phyloP scores from a whole-genome alignment of 1,140 invertebrate species.

The Pseudomyrmex dendroicus region DNA sequence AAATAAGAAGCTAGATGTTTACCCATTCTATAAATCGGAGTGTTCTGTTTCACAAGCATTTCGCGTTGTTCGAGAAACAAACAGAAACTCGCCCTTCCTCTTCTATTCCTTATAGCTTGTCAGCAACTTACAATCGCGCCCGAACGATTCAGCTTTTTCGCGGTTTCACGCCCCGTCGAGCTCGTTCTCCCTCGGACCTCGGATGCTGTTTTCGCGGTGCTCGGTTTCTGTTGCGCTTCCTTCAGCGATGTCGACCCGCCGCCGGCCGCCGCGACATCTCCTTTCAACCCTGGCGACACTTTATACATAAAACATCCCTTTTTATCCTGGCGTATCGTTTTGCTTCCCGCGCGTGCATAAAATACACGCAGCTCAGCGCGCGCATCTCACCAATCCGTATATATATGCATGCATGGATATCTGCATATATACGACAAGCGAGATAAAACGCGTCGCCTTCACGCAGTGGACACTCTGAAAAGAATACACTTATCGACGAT shows the following conservation, averaged over 20 bases:
- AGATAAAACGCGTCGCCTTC: slow-evolving; percentile 13
- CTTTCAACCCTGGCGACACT: slow-evolving; percentile 8
- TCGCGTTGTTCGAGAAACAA: not conserved
- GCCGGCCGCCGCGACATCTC: slow-evolving; percentile 1
- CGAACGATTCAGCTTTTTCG: slow-evolving; percentile 18
- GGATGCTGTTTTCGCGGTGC: slow-evolving; percentile 2
- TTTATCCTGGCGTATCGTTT: not conserved
- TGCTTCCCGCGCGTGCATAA: slow-evolving; percentile 7
- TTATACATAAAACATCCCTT: slow-evolving; percentile 54
- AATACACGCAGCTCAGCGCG: not conserved
- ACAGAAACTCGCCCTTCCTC: not conserved
- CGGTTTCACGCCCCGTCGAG: slow-evolving; percentile 33
- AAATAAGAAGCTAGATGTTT: too few species aligned
- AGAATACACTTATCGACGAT: slow-evolving; percentile 25
- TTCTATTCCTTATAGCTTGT: not conserved
- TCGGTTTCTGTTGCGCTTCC: slow-evolving; percentile 26
- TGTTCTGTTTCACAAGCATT: not conserved
- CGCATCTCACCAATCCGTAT: not conserved
- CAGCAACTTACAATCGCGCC: slow-evolving; percentile 18
- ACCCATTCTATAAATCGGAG: not conserved
- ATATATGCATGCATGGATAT: not conserved
- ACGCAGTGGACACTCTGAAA: slow-evolving; percentile 22
- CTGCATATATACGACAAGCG: not conserved
- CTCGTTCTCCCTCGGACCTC: slow-evolving; percentile 8
- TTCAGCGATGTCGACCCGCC: not conserved